Base-by-base conservation (phyloP, 1,140 invertebrate genomes). In the Potamilus streckersoni region DNA sequence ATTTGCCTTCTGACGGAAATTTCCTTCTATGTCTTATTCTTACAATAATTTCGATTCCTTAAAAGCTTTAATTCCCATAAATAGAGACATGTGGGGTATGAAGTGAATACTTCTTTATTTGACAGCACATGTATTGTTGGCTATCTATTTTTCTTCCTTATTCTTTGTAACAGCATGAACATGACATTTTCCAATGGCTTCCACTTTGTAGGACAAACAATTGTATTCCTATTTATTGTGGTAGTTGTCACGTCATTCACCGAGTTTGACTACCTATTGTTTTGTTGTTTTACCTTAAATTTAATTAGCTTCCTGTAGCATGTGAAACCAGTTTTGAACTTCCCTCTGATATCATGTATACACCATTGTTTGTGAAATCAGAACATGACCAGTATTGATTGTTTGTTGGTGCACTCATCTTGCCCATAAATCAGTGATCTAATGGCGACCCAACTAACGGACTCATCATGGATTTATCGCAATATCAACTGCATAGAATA, bases 101-200 rank as follows among this genome's bases (percentile, higher is more conserved):
- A 65, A 11, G 17, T 16, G 8, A 19, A 31, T 76, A 13, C 59
- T 27, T 23, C n/a, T 13, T 12, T 60, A 31, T 62, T n/a, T 17
- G 1, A 64, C 15, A 63, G 56, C 27, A 23, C 19, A 59, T 58
- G n/a, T 55, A 11, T 68, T 69, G 38, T 68, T 19, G 31, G 27
- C 14, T 31, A 14, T 49, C 14, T 57, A 23, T 55, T 59, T 14
- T n/a, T 76, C 11, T 15, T 38, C 14, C 11, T 27, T 16, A 64
- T 70, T 23, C 49, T 64, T 20, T 16, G 65, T 49, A 11, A 76
- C 27, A 27, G 56, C n/a, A 38, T 66, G 13, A 55, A 3, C 4
- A n/a, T 75, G 59, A 75, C 65, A 31, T 75, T 75, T 27, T 19
- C 70, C 15, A 16, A 65, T 31, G 63, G 68, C 60, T 70, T 75